These are phyloP conservation scores for Pogonognathellus flavescens DNA, from an alignment of 1,140 invertebrate genomes.

Conservation along the genomic window DNA sequence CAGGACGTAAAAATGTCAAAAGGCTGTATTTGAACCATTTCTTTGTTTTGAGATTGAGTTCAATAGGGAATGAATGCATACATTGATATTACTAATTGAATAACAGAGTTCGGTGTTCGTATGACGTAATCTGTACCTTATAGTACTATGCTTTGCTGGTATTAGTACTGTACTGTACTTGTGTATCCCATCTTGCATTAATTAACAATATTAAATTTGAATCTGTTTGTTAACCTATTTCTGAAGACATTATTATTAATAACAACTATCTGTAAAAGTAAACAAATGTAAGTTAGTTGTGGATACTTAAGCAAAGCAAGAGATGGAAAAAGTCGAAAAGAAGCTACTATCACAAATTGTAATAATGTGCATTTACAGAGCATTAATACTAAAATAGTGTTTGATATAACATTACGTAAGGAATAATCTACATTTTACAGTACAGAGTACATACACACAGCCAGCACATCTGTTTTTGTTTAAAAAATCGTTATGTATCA, in stretches of 20 bases:
- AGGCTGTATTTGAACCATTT: conserved; percentile 39
- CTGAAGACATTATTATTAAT: no score
- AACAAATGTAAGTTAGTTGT: no score
- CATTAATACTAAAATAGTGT: conserved; percentile 5
- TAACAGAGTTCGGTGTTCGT: background rate
- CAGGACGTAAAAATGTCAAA: conserved; percentile 14
- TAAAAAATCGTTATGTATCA: background rate
- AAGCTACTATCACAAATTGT: conserved; percentile 6
- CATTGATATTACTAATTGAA: conserved; percentile 40
- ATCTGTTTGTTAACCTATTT: background rate
- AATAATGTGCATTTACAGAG: conserved; percentile 23
- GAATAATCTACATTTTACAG: background rate
- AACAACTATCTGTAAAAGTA: no score
- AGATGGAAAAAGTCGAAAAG: conserved; percentile 3
- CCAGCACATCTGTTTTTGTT: background rate
- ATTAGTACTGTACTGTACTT: no score
- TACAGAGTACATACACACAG: background rate
- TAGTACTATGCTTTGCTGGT: no score
- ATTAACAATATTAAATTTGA: background rate
- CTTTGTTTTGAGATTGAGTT: conserved; percentile 7
- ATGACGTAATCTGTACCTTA: conserved; percentile 1
- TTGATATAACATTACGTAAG: conserved; percentile 7
- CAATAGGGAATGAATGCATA: conserved; percentile 17
- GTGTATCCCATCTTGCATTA: no score
- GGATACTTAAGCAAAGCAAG: no score